These are phyloP conservation scores for Chrosomus eos DNA, from an alignment of 2,797 vertebrate genomes.

Conservation along the genomic window DNA sequence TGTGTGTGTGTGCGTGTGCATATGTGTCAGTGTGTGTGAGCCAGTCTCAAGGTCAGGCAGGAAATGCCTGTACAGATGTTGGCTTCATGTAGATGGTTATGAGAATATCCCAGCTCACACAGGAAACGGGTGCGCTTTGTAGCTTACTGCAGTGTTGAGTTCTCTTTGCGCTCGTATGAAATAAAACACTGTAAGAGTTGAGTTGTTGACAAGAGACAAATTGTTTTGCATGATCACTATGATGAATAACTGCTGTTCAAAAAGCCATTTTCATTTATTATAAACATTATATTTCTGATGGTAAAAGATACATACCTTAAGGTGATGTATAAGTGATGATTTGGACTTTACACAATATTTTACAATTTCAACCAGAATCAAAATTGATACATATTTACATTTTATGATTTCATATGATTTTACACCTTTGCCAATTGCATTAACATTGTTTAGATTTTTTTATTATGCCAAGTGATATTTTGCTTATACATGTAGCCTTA, in stretches of 20 bases:
- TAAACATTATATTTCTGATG: not conserved
- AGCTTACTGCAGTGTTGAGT: conserved; percentile 26
- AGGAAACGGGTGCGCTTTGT: conserved; percentile 39
- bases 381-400: too few species aligned
- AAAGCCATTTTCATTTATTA: not conserved
- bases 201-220: conserved; percentile 20
- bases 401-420: not conserved
- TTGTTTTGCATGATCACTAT: not conserved
- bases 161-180: not conserved
- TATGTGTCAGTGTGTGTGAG: conserved; percentile 26
- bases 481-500: not conserved
- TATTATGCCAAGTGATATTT: not conserved
- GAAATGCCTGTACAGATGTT: conserved; percentile 53
- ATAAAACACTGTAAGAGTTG: not conserved
- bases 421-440: not conserved
- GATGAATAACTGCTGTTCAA: not conserved
- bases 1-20: not conserved
- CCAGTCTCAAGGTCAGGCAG: conserved; percentile 47
- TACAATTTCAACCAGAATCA: not conserved
- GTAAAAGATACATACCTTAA: not conserved
- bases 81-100: conserved; percentile 29
- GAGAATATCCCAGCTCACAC: conserved; percentile 32
- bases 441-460: not conserved
- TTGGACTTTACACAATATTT: not conserved
- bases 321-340: not conserved